Percentiles rank a stretch among this genome's conserved stretches.
Conservation (phyloP, 1,140 invertebrate genomes). For the Amphibalanus amphitrite region DNA sequence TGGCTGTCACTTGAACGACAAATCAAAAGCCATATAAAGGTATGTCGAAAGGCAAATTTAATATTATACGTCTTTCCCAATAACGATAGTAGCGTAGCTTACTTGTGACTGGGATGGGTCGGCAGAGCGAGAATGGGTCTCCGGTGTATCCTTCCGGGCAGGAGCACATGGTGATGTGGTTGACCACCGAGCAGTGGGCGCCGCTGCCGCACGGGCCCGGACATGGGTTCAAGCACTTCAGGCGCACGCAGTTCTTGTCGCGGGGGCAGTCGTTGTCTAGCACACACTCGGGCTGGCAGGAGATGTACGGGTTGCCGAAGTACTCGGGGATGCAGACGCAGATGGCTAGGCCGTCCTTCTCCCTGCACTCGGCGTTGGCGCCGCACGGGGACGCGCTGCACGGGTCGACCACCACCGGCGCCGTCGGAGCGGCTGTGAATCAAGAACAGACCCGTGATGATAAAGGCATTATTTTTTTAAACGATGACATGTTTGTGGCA, state of each 20-base stretch:
- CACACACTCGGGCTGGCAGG: constrained; percentile 42
- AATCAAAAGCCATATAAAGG: too few species aligned
- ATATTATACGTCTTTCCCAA: too few species aligned
- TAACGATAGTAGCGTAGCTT: too few species aligned
- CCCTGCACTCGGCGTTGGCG: constrained; percentile 47
- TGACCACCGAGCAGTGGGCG: constrained; percentile 18
- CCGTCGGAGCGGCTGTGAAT: neutral
- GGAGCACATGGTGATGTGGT: constrained; percentile 18
- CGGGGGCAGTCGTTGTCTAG: constrained; percentile 53
- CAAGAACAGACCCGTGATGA: too few species aligned
- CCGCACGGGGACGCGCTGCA: constrained; percentile 58
- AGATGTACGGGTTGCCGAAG: constrained; percentile 44
- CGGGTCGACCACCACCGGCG: constrained; percentile 27
- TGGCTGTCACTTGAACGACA: too few species aligned
- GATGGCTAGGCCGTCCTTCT: constrained; percentile 39
- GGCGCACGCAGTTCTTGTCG: constrained; percentile 34
- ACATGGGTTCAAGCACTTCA: constrained; percentile 24
- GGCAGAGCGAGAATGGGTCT: constrained; percentile 22
- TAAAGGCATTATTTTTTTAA: too few species aligned
- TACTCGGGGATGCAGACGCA: constrained; percentile 55
- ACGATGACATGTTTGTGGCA: too few species aligned
- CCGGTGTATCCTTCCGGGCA: constrained; percentile 19
- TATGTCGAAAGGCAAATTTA: too few species aligned
- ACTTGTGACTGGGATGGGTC: constrained; percentile 5
- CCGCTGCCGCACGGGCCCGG: constrained; percentile 20